phyloP scores from a whole-genome alignment of 2,113 vertebrate species.

The Ciconia stormi region DNA sequence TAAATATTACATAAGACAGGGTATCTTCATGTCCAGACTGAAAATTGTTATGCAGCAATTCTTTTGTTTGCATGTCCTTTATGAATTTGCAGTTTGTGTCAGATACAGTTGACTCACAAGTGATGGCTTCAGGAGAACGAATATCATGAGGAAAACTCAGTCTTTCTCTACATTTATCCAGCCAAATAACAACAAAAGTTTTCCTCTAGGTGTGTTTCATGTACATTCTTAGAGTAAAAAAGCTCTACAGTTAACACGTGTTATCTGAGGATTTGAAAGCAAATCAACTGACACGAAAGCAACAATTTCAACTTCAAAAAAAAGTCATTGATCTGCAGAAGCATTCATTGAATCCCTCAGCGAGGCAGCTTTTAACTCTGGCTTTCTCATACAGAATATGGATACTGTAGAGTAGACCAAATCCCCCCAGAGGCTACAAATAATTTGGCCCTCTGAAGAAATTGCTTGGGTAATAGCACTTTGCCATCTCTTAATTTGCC shows the following conservation, averaged over 20 bases:
- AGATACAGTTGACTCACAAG: background rate
- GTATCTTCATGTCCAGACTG: background rate
- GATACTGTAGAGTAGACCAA: background rate
- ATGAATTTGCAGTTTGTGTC: background rate
- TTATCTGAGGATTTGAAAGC: background rate
- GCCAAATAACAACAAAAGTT: background rate
- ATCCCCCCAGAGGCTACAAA: background rate
- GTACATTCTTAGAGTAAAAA: background rate
- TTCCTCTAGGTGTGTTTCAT: background rate
- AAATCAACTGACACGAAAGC: background rate
- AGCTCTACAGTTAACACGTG: background rate
- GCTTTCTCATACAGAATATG: background rate
- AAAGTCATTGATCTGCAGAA: background rate
- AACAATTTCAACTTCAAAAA: background rate
- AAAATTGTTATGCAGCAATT: background rate
- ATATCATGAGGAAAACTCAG: background rate
- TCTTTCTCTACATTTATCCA: background rate
- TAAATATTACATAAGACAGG: background rate
- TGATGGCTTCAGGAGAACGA: background rate
- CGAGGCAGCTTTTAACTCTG: background rate
- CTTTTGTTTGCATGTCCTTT: background rate
- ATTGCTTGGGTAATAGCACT: background rate
- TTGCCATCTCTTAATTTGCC: conserved; percentile 9
- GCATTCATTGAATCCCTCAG: background rate
- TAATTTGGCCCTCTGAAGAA: background rate